Evolutionary conservation across 2,888 invertebrate genomes (phyloP), one percentile per base, ranked within the genome.

Genomic region (Cabera pusaria): DNA sequence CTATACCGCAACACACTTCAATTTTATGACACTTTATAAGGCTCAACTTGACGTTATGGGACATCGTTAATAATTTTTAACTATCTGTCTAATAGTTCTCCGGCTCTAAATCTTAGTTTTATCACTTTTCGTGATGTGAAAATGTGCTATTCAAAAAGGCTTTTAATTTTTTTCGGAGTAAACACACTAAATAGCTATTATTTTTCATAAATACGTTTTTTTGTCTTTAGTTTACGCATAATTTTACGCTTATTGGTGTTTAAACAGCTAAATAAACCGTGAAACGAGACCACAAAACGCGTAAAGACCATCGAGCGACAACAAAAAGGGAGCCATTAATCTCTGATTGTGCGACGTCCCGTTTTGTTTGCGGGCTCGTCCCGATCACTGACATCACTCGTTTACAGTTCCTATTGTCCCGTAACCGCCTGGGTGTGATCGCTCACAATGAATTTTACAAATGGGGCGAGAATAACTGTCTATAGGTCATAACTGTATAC

Each of bases 261-360:
- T 81, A 78, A 76, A 77, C 71, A 72, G 72, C 70, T 72, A 78
- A 83, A 84, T 78, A 75, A 78, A 77, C 78, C 82, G 75, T 85
- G 84, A 86, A 86, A 85, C 80, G 83, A 84, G 73, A 68, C 78
- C 73, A 80, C 84, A 83, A 82, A 84, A 75, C 64, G 68, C 67
- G 75, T 79, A 77, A 86, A 85, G 80, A 85, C 72, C 76, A 80
- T 80, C 74, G 68, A 65, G 64, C 69, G 76, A 74, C 81, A 78
- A 85, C 85, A 86, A 83, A 82, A 81, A 78, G 77, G 61, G 62
- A 57, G 71, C 74, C 82, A 87, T 87, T 86, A 87, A 87, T 87
- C 87, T 82, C 77, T 70, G 69, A 85, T 85, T 87, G 87, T 87
- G 75, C 63, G 71, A 70, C 64, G 66, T 70, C 66, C 70, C 72